phyloP scores from a whole-genome alignment of 2,797 vertebrate species.

The Bradypus variegatus region DNA sequence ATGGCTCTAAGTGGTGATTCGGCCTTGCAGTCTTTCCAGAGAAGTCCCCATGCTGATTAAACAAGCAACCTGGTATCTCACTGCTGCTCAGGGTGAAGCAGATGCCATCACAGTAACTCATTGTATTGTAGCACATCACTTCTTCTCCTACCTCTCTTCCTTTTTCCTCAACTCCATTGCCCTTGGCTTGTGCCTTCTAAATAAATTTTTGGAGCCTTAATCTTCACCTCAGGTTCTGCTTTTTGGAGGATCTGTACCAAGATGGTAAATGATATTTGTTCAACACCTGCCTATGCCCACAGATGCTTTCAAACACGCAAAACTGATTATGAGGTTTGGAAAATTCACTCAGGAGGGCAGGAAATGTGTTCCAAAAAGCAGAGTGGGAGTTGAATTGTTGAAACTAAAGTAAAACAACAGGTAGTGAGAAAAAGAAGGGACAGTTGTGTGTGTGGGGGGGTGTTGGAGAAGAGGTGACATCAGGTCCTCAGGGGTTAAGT shows the following conservation, averaged over 20 bases:
- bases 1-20: neutral
- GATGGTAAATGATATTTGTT: neutral
- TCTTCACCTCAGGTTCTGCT: neutral
- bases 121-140: accelerated
- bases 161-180: neutral
- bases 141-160: neutral
- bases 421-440: neutral
- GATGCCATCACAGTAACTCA: neutral
- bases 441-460: neutral
- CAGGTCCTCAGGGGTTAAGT: neutral
- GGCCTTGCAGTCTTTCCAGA: neutral
- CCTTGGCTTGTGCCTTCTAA: neutral
- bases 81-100: accelerated
- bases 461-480: neutral
- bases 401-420: neutral
- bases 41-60: neutral
- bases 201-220: neutral
- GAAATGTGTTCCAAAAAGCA: neutral
- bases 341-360: neutral
- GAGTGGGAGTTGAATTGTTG: neutral
- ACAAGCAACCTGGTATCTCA: neutral
- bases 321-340: neutral
- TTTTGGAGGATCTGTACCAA: neutral
- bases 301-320: neutral
- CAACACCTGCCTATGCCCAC: neutral